These are phyloP conservation scores for Gobionotothen gibberifrons DNA, from an alignment of 2,797 vertebrate genomes.

Conservation along the genomic window DNA sequence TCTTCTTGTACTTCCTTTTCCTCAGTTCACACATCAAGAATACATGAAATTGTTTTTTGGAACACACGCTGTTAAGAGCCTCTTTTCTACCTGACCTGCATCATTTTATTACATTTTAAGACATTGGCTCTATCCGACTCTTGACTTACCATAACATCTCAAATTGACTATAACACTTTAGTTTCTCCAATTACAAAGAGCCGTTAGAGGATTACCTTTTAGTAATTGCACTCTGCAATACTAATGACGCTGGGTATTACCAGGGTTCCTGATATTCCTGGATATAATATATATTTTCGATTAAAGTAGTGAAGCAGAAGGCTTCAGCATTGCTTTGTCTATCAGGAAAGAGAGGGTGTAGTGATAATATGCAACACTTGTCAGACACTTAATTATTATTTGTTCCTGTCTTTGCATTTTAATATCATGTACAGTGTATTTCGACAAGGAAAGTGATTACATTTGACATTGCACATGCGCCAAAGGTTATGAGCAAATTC, in stretches of 20 bases:
- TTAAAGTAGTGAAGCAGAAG: constrained; percentile 50
- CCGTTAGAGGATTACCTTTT: constrained; percentile 47
- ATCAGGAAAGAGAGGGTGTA: constrained; percentile 19
- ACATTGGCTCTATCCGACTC: constrained; percentile 13
- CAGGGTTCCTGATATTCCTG: constrained; percentile 52
- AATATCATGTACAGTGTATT: constrained; percentile 68
- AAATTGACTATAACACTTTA: constrained; percentile 17
- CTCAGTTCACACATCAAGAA: constrained; percentile 24
- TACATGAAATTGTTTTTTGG: constrained; percentile 20
- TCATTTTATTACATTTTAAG: constrained; percentile 17
- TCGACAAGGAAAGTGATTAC: constrained; percentile 75
- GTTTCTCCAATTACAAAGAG: constrained; percentile 50
- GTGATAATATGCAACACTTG: constrained; percentile 52
- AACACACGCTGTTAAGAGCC: not conserved
- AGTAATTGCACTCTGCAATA: constrained; percentile 34
- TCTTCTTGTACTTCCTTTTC: constrained; percentile 7
- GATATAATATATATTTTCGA: constrained; percentile 53
- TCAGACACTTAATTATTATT: constrained; percentile 66
- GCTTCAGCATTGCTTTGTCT: constrained; percentile 36
- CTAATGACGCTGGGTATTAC: constrained; percentile 46
- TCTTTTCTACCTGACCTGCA: not conserved
- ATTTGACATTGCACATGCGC: constrained; percentile 81
- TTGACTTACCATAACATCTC: constrained; percentile 38
- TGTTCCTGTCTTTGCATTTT: constrained; percentile 67
- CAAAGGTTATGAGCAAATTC: constrained; percentile 81